A percentile compares a stretch with the other conserved stretches of the same genome.
These are phyloP conservation scores for Chydorus sphaericus DNA, from an alignment of 2,888 invertebrate species.

Conservation along the genomic window DNA sequence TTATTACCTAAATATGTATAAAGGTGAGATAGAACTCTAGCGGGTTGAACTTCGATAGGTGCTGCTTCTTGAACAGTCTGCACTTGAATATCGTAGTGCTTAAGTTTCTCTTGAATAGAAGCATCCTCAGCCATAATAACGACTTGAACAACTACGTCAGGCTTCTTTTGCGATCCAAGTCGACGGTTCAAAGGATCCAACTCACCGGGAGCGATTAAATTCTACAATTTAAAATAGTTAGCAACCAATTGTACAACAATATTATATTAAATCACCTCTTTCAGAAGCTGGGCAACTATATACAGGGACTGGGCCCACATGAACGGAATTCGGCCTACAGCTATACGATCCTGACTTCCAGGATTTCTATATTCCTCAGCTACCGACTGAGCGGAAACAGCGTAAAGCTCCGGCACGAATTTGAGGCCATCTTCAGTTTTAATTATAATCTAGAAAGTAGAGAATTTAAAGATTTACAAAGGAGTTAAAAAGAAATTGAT, in stretches of 20 bases:
- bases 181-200: conserved; percentile 92
- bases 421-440: conserved; percentile 73
- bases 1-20: conserved; percentile 73
- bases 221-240: conserved; percentile 37
- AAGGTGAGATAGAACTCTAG: conserved; percentile 84
- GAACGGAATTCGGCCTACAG: conserved; percentile 82
- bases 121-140: conserved; percentile 91
- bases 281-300: conserved; percentile 79
- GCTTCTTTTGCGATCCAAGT: conserved; percentile 88
- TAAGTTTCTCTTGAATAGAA: conserved; percentile 73
- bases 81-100: conserved; percentile 70
- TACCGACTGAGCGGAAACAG: conserved; percentile 70
- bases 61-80: conserved; percentile 89
- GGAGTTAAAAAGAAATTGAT: neutral
- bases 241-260: neutral
- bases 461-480: no score
- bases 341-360: conserved; percentile 70
- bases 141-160: conserved; percentile 97
- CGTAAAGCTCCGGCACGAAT: conserved; percentile 83
- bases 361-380: conserved; percentile 75
- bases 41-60: conserved; percentile 93
- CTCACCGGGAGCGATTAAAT: conserved; percentile 91
- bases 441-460: conserved; percentile 41
- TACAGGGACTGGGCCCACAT: conserved; percentile 98
- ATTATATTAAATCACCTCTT: conserved; percentile 51